phyloP scores from a whole-genome alignment of 2,888 invertebrate species.

The Diarsia rubi region DNA sequence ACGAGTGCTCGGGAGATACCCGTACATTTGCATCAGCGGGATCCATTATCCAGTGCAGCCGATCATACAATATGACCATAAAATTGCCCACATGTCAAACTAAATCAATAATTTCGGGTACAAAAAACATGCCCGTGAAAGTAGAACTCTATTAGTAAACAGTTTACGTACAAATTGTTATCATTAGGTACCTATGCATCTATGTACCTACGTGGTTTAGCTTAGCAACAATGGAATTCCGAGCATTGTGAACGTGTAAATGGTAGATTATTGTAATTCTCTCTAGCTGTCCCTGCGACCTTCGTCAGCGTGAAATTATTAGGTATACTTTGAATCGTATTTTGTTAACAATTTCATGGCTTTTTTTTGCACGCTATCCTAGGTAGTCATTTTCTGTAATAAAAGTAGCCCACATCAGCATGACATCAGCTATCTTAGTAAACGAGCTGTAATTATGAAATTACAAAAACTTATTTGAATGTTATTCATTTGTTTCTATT shows the following conservation, averaged over 20 bases:
- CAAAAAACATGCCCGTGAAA: slow-evolving; percentile 21
- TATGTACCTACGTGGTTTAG: background rate
- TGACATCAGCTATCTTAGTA: no score
- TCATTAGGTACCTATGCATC: no score
- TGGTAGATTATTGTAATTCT: background rate
- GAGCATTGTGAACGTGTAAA: background rate
- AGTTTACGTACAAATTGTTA: slow-evolving; percentile 24
- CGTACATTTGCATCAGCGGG: background rate
- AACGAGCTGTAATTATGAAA: background rate
- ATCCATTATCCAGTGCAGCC: background rate
- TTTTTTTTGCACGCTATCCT: background rate
- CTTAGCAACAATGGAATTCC: background rate
- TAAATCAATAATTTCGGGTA: background rate
- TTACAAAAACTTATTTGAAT: background rate
- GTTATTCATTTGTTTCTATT: background rate
- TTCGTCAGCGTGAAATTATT: background rate
- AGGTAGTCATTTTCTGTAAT: background rate
- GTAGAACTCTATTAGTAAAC: slow-evolving; percentile 33
- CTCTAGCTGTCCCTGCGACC: background rate
- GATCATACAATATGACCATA: background rate
- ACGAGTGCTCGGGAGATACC: background rate
- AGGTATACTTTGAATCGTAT: background rate
- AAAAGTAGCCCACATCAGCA: no score
- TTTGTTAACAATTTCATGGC: background rate
- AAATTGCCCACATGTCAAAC: slow-evolving; percentile 41